These are phyloP conservation scores for Myopa testacea DNA, from an alignment of 2,888 invertebrate species.

Conservation along the genomic window DNA sequence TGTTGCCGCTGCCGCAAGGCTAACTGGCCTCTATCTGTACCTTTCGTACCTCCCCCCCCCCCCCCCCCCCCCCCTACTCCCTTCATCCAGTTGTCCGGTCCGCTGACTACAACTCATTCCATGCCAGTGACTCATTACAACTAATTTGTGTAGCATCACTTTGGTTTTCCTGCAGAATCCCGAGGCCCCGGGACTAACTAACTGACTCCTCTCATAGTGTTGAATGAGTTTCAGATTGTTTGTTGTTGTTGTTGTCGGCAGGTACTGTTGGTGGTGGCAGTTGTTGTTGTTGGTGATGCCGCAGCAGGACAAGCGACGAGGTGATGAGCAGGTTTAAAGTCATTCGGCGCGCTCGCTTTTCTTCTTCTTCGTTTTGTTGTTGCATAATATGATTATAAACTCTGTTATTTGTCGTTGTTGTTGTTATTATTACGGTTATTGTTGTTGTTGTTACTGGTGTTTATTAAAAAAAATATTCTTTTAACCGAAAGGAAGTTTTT, in stretches of 20 bases:
- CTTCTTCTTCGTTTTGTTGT: constrained; percentile 18
- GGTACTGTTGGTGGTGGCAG: background rate
- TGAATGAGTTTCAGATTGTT: constrained; percentile 1
- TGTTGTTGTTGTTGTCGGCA: too few relatives aligned
- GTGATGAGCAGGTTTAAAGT: constrained; percentile 13
- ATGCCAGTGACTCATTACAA: constrained; percentile 36
- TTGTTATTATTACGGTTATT: background rate
- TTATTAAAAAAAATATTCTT: background rate
- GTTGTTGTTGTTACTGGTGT: background rate
- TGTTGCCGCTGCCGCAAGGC: constrained; percentile 23
- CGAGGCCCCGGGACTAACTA: background rate
- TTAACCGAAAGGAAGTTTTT: background rate
- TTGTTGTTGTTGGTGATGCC: background rate
- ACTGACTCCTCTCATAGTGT: background rate
- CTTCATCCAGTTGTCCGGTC: background rate
- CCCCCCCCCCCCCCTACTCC: background rate
- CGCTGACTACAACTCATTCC: constrained; percentile 25
- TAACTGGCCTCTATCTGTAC: background rate
- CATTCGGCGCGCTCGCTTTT: background rate
- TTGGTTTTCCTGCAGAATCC: constrained; percentile 21
- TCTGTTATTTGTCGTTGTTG: background rate
- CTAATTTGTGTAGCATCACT: constrained; percentile 34
- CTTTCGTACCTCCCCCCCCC: background rate
- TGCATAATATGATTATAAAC: constrained; percentile 7
- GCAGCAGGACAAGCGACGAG: constrained; percentile 11